Conservation (phyloP, 1,140 invertebrate genomes). For the Colletes gigas region DNA sequence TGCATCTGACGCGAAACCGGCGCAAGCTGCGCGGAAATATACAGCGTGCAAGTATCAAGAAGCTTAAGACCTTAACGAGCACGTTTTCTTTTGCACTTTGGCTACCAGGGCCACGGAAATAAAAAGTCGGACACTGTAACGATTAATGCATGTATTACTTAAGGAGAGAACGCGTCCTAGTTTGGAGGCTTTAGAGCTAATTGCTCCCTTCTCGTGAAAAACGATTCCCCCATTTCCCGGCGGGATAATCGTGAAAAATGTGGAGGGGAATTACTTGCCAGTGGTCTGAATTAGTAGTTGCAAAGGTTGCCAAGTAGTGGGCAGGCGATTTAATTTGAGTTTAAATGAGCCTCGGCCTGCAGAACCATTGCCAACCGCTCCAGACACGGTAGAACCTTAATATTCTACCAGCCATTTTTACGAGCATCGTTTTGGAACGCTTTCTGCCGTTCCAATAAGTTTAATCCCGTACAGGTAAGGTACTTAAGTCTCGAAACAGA, state of each 20-base stretch:
- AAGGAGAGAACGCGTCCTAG: not conserved
- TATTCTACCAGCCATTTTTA: conserved; percentile 31
- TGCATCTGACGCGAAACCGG: too few species aligned
- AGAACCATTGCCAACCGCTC: conserved; percentile 45
- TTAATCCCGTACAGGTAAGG: not conserved
- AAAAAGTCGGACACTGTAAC: not conserved
- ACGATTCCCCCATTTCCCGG: conserved; percentile 11
- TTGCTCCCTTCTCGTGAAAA: conserved; percentile 13
- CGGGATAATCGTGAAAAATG: conserved; percentile 38
- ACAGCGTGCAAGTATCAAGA: too few species aligned
- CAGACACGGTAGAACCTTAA: conserved; percentile 14
- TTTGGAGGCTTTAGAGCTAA: conserved; percentile 6
- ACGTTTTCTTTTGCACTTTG: too few species aligned
- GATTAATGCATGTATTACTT: not conserved
- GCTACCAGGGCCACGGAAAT: not conserved
- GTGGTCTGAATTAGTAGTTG: conserved; percentile 33
- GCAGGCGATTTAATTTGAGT: conserved; percentile 47
- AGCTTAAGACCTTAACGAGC: too few species aligned
- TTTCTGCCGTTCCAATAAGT: conserved; percentile 20
- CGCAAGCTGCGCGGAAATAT: too few species aligned
- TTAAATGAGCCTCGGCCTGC: conserved; percentile 27
- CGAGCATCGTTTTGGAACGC: conserved; percentile 36
- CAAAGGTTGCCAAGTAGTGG: conserved; percentile 25
- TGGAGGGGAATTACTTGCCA: conserved; percentile 25
- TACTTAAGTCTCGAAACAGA: not conserved